A percentile compares a stretch with the other conserved stretches of the same genome.
phyloP scores from a whole-genome alignment of 1,140 invertebrate genomes.

The Ostrea edulis region DNA sequence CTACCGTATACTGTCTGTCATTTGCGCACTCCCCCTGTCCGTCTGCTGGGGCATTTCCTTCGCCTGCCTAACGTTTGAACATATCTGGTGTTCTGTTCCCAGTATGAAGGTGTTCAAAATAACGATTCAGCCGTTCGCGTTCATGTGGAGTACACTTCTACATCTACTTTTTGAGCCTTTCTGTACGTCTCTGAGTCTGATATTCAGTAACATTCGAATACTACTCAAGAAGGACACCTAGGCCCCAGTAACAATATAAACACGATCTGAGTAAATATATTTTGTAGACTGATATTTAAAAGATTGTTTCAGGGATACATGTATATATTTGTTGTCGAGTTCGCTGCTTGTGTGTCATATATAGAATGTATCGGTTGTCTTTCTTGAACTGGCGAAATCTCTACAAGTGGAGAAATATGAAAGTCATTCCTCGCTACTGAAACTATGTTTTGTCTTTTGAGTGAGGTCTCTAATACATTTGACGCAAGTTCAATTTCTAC shows the following conservation, averaged over 20 bases:
- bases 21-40: constrained; percentile 56
- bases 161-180: constrained; percentile 52
- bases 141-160: constrained; percentile 52
- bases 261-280: too few species aligned
- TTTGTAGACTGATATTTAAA: too few species aligned
- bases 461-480: too few species aligned
- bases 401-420: too few species aligned
- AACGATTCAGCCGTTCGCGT: constrained; percentile 35
- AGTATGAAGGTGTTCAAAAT: constrained; percentile 44
- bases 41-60: constrained; percentile 61
- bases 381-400: background rate
- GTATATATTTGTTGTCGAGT: background rate
- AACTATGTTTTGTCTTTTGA: too few species aligned
- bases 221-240: constrained; percentile 42
- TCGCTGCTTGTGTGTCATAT: background rate
- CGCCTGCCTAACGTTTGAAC: constrained; percentile 55
- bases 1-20: constrained; percentile 83
- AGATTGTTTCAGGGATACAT: too few species aligned
- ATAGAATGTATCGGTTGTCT: background rate
- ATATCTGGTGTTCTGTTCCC: constrained; percentile 55
- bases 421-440: too few species aligned
- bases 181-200: constrained; percentile 48
- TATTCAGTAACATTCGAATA: constrained; percentile 56
- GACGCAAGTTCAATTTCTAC: too few species aligned
- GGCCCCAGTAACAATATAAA: background rate